Evolutionary conservation across 2,797 vertebrate species (phyloP).

Genomic region (Notamacropus eugenii): DNA sequence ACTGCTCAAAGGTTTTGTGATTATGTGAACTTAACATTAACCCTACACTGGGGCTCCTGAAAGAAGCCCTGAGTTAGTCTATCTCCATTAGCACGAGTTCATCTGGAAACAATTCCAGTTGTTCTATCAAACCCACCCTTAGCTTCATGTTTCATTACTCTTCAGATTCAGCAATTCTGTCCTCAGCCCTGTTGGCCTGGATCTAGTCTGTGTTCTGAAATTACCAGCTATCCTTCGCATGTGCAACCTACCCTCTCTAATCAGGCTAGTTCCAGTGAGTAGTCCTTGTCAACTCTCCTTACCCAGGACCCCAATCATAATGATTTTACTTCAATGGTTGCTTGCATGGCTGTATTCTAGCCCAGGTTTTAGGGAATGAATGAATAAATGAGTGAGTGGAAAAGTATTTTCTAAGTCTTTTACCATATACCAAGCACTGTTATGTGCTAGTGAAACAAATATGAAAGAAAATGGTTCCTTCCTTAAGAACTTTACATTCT

Average conservation of each 20-base stretch:
- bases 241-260: neutral
- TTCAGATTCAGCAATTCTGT: neutral
- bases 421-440: neutral
- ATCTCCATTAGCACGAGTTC: neutral
- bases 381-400: neutral
- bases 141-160: neutral
- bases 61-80: neutral
- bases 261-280: neutral
- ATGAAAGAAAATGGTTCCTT: neutral
- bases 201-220: neutral
- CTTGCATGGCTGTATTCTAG: neutral
- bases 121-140: neutral
- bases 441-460: neutral
- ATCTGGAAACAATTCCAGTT: neutral
- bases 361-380: neutral
- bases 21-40: neutral
- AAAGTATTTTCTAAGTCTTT: neutral
- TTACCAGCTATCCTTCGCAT: neutral
- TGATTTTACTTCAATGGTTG: neutral
- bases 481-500: neutral
- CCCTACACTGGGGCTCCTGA: neutral
- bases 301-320: neutral
- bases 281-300: neutral
- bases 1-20: neutral
- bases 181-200: neutral